Evolutionary conservation across 2,888 invertebrate species (phyloP), one percentile per base, ranked within the genome.

Genomic region (Ormyrus pomaceus): DNA sequence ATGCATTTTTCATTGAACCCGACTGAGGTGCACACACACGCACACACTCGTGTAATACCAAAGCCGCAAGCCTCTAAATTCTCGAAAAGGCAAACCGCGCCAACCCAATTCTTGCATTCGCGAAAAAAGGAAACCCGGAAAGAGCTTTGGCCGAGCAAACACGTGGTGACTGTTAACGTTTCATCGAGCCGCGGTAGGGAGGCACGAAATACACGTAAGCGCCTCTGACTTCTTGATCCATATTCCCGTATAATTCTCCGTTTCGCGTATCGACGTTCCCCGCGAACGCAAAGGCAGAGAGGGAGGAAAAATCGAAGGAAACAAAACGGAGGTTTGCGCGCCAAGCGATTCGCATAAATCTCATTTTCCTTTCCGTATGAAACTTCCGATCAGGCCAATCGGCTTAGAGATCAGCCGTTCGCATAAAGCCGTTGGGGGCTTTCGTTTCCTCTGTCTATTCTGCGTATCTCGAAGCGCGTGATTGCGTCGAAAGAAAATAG

Each of bases 401-500:
- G 68, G 68, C 68, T 76, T 76, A 61, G 55, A 53, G 68, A 76
- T 68, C 74, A 66, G 45, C 51, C 11, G 11, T 50, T 58, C 58
- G 69, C 50, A 50, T 58, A 34, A 61, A 56, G 50, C 74, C 66
- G 34, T 66, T 66, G 58, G 65, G 59, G 19, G 10, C 34, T 68
- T 45, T 51, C 19, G 34, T 34, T 34, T 34, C 4, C 34, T 34
- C 34, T 34, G 34, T 4, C 34, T 34, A 34, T 34, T 34, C 34
- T 34, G 34, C 3, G 34, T 34, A 34, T 34, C 34, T 34, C 4
- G 4, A 34, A 34, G 34, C 34, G 34, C 34, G 34, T 34, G 34
- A 34, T 34, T 34, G 34, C 34, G 34, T 34, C 34, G 34, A 34
- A 34, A 4, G 34, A 4, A 34, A 34, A 34, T 34, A 34, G 34